Conservation (phyloP, 2,888 invertebrate genomes). For the Drosophila mulleri region DNA sequence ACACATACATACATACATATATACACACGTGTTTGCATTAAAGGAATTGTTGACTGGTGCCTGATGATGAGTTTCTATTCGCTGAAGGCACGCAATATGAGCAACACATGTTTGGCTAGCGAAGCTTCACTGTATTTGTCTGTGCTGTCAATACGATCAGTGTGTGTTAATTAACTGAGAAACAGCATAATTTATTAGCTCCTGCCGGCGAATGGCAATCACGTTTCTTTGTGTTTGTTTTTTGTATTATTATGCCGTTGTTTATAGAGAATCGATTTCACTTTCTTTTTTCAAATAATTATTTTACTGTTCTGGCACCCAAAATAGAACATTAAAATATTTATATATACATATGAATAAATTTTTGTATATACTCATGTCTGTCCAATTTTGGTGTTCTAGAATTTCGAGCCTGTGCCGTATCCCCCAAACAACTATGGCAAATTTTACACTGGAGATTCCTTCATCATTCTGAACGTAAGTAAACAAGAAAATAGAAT, state of each 20-base stretch:
- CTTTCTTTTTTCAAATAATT: conserved; percentile 20
- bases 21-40: conserved; percentile 7
- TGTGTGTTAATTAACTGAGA: conserved; percentile 59
- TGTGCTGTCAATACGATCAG: conserved; percentile 26
- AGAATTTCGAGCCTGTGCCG: conserved; percentile 92
- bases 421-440: conserved; percentile 91
- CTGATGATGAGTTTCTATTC: conserved; percentile 42
- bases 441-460: conserved; percentile 94
- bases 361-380: not conserved
- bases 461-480: conserved; percentile 93
- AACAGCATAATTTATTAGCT: conserved; percentile 60
- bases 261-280: conserved; percentile 31
- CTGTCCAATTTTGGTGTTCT: conserved; percentile 35
- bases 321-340: conserved; percentile 37
- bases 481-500: conserved; percentile 82
- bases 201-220: conserved; percentile 12
- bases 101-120: conserved; percentile 53
- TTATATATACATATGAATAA: conserved; percentile 9
- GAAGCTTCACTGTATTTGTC: conserved; percentile 29
- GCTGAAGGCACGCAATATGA: conserved; percentile 59
- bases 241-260: conserved; percentile 18
- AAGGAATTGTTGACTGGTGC: conserved; percentile 22
- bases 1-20: not conserved
- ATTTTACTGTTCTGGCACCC: conserved; percentile 34
- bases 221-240: not conserved